Conservation (phyloP, 1,140 invertebrate species). For the Cydia fagiglandana region DNA sequence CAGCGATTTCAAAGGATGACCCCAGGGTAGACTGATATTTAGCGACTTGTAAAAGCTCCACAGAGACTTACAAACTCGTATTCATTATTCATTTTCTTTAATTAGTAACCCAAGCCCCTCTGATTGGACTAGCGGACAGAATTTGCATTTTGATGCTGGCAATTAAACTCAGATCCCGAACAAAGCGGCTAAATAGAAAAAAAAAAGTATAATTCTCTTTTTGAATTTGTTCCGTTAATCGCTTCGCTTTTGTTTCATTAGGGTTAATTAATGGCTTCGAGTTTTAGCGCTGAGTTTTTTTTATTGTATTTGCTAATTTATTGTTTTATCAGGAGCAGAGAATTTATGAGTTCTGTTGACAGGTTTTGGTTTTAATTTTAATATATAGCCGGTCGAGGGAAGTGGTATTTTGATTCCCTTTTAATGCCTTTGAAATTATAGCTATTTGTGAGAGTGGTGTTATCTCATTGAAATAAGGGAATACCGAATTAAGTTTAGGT, state of each 20-base stretch:
- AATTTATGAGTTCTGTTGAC: not conserved
- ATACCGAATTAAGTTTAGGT: too few species aligned
- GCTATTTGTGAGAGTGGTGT: too few species aligned
- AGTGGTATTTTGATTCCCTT: not conserved
- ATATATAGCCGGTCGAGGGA: not conserved
- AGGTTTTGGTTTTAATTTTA: not conserved
- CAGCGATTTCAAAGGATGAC: not conserved
- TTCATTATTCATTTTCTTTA: conserved; percentile 16
- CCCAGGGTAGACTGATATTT: not conserved
- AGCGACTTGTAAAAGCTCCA: not conserved
- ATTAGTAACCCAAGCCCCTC: not conserved
- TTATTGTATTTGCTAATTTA: conserved; percentile 12
- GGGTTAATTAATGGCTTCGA: conserved; percentile 26
- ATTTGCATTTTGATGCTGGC: conserved; percentile 31
- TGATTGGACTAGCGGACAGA: conserved; percentile 15
- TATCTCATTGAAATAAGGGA: too few species aligned
- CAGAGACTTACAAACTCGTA: not conserved
- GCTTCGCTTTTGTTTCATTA: conserved; percentile 30
- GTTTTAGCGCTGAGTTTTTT: conserved; percentile 10
- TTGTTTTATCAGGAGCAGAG: not conserved
- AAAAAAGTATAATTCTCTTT: conserved; percentile 27
- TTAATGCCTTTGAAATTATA: not conserved
- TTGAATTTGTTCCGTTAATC: conserved; percentile 32
- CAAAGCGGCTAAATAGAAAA: conserved; percentile 31
- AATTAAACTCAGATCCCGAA: conserved; percentile 29